These are phyloP conservation scores for Corydoras maculifer DNA, from an alignment of 2,113 vertebrate species.

Conservation along the genomic window DNA sequence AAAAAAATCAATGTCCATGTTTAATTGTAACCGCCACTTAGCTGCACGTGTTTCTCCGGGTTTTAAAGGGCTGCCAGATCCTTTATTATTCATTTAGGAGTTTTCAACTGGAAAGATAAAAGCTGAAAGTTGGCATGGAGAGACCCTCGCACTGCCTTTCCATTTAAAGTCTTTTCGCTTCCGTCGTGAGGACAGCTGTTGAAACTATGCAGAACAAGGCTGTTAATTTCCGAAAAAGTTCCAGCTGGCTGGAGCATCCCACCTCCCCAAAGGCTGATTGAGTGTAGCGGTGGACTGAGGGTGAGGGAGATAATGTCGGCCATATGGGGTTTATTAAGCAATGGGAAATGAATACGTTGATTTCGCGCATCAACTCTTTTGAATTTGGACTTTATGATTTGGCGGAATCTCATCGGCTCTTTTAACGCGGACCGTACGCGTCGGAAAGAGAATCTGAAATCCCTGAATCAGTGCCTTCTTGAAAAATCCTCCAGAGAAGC, in stretches of 20 bases:
- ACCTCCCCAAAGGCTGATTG: slow-evolving; percentile 6
- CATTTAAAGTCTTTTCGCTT: neutral
- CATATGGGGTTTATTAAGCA: slow-evolving; percentile 9
- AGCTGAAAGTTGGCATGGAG: too few relatives aligned
- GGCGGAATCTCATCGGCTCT: neutral
- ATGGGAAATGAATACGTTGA: neutral
- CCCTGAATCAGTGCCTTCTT: slow-evolving; percentile 11
- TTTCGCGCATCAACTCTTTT: neutral
- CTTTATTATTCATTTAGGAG: too few relatives aligned
- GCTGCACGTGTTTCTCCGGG: too few relatives aligned
- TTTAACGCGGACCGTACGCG: neutral
- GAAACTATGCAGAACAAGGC: neutral
- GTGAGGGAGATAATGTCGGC: neutral
- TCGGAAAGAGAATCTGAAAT: neutral
- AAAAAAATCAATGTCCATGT: too few relatives aligned
- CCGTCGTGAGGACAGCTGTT: slow-evolving; percentile 8
- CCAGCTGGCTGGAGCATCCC: neutral
- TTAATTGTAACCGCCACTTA: too few relatives aligned
- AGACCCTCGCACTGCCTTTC: neutral
- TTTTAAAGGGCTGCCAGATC: too few relatives aligned
- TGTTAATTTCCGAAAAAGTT: neutral
- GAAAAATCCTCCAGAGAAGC: slow-evolving; percentile 10
- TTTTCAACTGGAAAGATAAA: too few relatives aligned
- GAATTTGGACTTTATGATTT: slow-evolving; percentile 1
- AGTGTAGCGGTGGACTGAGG: neutral